Evolutionary conservation across 92 coral and sea anemone species (phyloP), one percentile per base, ranked within the genome.

Genomic region (Virgularia gustaviana): DNA sequence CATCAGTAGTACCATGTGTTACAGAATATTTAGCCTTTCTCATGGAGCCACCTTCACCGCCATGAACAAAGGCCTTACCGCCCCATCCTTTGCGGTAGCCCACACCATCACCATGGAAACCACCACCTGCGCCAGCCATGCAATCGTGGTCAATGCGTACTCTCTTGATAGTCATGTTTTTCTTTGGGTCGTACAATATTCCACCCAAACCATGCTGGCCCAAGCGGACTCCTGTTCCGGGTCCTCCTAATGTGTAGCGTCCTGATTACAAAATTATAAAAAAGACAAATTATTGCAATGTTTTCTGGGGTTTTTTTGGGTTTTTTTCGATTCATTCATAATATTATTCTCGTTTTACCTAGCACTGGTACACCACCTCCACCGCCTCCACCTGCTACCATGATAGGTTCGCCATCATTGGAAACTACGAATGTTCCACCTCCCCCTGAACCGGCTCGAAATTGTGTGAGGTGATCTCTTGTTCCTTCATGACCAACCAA

Each of bases 71-170:
- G 61, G 96, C 83, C 65, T 83, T 83, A 43, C 97, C 97, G 25
- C 97, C 97, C 95, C 95, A 91, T 0, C 79, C 63, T 59, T 73
- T 23, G 71, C 62, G 52, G 43, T 60, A 88, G 39, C 96, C 97
- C 11, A 75, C 77, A 39, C 97, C 97, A 43, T 72, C 76, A 9
- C 82, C 73, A 16, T 81, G 79, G 39, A 91, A 58, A 20, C 97
- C 97, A 9, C 97, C 97, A 1, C 97, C 97, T 16, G 97, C 96
- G 9, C 97, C 97, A n/a, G 97, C 95, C 36, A 88, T 83, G 36
- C 85, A 95, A 3, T 86, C 64, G 75, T 91, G 97, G 28, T 67
- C 86, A 4, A 83, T 85, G 2, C 65, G 65, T 29, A 88, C 77
- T 22, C 80, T 36, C 10, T 49, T 36, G 37, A 91, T 72, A 22